A percentile compares a stretch with the other conserved stretches of the same genome.
Evolutionary conservation across 2,888 invertebrate species (phyloP).

Genomic region (Conops quadrifasciatus): DNA sequence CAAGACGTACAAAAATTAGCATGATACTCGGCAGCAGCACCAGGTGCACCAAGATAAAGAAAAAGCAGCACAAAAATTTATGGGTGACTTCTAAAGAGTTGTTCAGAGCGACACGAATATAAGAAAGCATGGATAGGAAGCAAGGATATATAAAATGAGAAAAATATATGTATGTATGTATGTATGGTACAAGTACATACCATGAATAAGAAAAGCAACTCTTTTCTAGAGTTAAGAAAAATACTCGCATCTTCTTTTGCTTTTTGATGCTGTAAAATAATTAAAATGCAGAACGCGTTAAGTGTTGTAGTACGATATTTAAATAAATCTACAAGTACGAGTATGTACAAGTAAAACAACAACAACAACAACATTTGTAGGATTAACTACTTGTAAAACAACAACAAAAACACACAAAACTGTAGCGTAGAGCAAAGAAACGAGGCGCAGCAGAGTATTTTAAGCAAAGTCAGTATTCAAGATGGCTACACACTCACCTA

Average conservation of each 20-base stretch:
- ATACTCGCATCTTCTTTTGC: no score
- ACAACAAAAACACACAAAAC: conserved; percentile 1
- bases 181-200: neutral
- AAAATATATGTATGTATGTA: no score
- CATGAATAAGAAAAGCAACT: neutral
- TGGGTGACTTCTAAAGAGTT: neutral
- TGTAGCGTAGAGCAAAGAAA: no score
- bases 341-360: neutral
- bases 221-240: no score
- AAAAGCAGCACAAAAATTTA: neutral
- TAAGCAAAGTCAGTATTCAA: conserved; percentile 20
- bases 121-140: no score
- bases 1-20: neutral
- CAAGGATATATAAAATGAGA: no score
- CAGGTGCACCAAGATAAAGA: neutral
- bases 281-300: conserved; percentile 9
- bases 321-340: conserved; percentile 5
- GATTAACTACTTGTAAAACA: neutral
- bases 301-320: neutral
- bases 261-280: neutral
- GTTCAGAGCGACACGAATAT: no score
- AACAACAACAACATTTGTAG: neutral
- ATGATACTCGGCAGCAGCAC: no score
- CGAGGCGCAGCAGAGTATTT: neutral
- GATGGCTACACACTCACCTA: neutral